A percentile compares a stretch with the other conserved stretches of the same genome.
Evolutionary conservation across 1,140 invertebrate genomes (phyloP).

Genomic region (Leptoteleia sp.): DNA sequence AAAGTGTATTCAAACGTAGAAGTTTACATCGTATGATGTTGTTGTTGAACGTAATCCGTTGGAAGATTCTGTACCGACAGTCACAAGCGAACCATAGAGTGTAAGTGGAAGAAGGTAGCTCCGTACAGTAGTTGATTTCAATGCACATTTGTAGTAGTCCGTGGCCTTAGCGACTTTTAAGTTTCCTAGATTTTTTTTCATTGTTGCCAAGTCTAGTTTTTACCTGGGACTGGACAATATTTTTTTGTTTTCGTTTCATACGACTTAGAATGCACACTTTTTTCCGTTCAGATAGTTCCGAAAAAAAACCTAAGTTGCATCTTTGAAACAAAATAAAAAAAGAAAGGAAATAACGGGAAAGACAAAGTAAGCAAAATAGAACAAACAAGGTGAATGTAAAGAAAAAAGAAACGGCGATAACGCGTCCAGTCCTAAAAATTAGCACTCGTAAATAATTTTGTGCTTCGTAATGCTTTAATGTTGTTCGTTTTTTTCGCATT

Average conservation of each 20-base stretch:
- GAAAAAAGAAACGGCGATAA: too few relatives aligned
- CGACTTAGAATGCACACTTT: slow-evolving; percentile 23
- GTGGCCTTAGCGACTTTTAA: slow-evolving; percentile 62
- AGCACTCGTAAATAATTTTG: slow-evolving; percentile 60
- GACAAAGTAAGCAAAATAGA: too few relatives aligned
- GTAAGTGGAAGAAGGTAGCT: slow-evolving; percentile 69
- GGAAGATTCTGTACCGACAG: slow-evolving; percentile 28
- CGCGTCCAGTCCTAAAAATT: slow-evolving; percentile 58
- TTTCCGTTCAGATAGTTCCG: slow-evolving; percentile 1
- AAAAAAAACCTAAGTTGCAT: background rate
- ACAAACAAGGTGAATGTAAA: too few relatives aligned
- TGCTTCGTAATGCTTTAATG: slow-evolving; percentile 69
- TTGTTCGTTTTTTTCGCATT: slow-evolving; percentile 67
- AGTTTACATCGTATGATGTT: slow-evolving; percentile 20
- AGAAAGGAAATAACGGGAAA: too few relatives aligned
- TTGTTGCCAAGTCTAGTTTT: slow-evolving; percentile 51
- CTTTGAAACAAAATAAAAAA: too few relatives aligned
- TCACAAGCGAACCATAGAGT: slow-evolving; percentile 61
- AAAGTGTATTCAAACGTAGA: slow-evolving; percentile 30
- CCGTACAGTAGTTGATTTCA: slow-evolving; percentile 59
- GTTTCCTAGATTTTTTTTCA: slow-evolving; percentile 59
- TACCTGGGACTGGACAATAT: slow-evolving; percentile 40
- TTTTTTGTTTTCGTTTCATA: slow-evolving; percentile 20
- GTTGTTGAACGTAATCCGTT: slow-evolving; percentile 42
- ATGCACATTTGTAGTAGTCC: slow-evolving; percentile 58